Evolutionary conservation across 2,113 vertebrate species (phyloP), one percentile per base, ranked within the genome.

Genomic region (Neoarius graeffei): DNA sequence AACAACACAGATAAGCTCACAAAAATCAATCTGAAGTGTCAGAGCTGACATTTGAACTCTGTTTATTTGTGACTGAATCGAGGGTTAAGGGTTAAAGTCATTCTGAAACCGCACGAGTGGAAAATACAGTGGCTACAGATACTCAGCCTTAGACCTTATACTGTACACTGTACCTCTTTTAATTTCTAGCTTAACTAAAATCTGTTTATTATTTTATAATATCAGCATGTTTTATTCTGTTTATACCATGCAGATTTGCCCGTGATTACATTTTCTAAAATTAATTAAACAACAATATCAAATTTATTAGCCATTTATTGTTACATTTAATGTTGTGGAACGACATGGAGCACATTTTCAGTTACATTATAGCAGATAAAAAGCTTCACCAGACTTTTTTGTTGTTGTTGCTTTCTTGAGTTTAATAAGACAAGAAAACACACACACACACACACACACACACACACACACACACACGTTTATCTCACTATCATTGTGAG

Each of bases 31-130:
- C 14, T 15, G 54, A 23, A 73, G 84, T 84, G 71, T 60, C 15
- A 89, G 56, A 76, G 50, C 48, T 86, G 85, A 77, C 54, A 81
- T 83, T n/a, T 83, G 64, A 76, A 57, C 59, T 73, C 81, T 86
- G 88, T 88, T 88, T 88, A 80, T 88, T 88, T 73, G 5, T 83
- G 74, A 91, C 90, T 80, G 66, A 83, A 77, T 77, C 20, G 54
- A 10, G 88, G 81, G 88, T 90, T 83, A 91, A 92, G 81, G 91
- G 86, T 89, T 76, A 89, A 76, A 84, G 80, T 85, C 80, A 84
- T 30, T 52, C 25, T 50, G 27, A 56, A 84, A 67, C 50, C 48
- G 30, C 27, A 73, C n/a, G n/a, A n/a, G n/a, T 14, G n/a, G 48
- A 73, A 74, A 20, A 84, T 30, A 54, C 52, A 54, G 10, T 42